phyloP scores from a whole-genome alignment of 2,888 invertebrate genomes.

The Nezara viridula region DNA sequence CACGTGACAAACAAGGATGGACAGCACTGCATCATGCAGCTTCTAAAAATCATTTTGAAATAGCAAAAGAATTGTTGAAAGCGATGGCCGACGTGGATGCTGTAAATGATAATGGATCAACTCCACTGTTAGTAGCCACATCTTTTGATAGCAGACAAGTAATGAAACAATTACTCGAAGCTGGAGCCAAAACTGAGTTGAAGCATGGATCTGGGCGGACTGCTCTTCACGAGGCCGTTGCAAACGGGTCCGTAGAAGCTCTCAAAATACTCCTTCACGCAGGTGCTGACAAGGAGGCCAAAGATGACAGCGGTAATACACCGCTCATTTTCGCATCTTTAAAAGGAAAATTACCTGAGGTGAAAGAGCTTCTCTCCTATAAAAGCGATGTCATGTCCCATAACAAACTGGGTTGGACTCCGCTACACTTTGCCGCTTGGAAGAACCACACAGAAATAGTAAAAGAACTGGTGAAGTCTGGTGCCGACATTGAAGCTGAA shows the following conservation, averaged over 20 bases:
- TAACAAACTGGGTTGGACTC: neutral
- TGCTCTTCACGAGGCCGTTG: slow-evolving; percentile 85
- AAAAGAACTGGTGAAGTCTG: neutral
- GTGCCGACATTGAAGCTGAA: neutral
- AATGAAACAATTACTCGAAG: neutral
- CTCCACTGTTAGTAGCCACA: neutral
- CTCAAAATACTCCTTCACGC: slow-evolving; percentile 75
- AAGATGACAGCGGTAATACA: slow-evolving; percentile 72
- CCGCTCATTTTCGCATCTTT: neutral
- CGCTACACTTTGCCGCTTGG: neutral
- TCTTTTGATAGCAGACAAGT: neutral
- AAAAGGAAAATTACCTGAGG: neutral
- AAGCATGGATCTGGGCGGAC: slow-evolving; percentile 89
- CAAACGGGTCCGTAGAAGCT: slow-evolving; percentile 79
- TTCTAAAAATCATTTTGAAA: neutral
- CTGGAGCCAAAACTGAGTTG: neutral
- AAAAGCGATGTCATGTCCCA: neutral
- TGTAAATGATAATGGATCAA: neutral
- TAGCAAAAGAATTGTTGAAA: neutral
- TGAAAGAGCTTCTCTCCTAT: neutral
- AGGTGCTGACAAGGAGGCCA: slow-evolving; percentile 83
- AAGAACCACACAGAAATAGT: neutral
- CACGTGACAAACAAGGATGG: neutral
- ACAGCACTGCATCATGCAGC: neutral
- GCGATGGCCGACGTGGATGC: neutral